phyloP scores from a whole-genome alignment of 2,113 vertebrate genomes.

The Pica pica region DNA sequence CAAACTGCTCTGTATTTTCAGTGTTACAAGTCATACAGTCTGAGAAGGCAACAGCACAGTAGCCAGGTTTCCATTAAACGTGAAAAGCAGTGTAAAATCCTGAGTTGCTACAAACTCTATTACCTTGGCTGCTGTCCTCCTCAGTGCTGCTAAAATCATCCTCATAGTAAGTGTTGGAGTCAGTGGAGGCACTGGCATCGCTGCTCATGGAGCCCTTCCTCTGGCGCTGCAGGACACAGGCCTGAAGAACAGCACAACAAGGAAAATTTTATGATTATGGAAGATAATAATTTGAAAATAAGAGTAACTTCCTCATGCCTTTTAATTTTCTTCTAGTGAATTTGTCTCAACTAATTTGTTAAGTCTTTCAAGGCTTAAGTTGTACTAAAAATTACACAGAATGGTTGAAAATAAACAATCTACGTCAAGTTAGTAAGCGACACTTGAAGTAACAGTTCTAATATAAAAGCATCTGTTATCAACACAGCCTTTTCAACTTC shows the following conservation, averaged over 20 bases:
- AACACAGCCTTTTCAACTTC: not conserved
- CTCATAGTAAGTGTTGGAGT: slow-evolving; percentile 98
- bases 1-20: not conserved
- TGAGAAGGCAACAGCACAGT: not conserved
- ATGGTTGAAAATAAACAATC: not conserved
- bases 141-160: slow-evolving; percentile 99
- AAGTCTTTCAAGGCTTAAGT: not conserved
- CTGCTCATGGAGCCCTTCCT: slow-evolving; percentile 98
- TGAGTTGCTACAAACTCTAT: not conserved
- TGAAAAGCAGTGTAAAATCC: not conserved
- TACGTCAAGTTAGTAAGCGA: not conserved
- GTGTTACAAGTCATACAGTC: not conserved
- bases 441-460: not conserved
- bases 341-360: not conserved
- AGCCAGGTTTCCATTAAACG: not conserved
- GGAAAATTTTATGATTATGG: not conserved
- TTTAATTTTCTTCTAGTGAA: not conserved
- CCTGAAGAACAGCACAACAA: slow-evolving; percentile 63
- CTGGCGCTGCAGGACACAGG: slow-evolving; percentile 94
- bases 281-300: not conserved
- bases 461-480: not conserved
- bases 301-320: not conserved
- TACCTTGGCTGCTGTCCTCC: slow-evolving; percentile 99
- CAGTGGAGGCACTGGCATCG: slow-evolving; percentile 94
- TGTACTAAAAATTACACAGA: not conserved